A percentile compares a stretch with the other conserved stretches of the same genome.
Evolutionary conservation across 2,888 invertebrate species (phyloP).

Genomic region (Magallana nippona): DNA sequence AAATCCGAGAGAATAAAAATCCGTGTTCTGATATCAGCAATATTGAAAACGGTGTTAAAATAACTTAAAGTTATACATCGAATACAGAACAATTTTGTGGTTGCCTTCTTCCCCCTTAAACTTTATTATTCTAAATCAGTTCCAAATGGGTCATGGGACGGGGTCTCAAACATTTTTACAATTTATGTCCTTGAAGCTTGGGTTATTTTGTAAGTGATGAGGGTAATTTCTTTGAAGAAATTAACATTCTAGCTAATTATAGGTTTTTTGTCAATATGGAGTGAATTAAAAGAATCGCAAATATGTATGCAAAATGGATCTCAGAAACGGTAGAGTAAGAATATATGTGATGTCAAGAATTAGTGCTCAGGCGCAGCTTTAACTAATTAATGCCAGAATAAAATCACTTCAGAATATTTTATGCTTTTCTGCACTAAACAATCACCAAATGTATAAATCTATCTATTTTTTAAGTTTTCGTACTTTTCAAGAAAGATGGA

Average conservation of each 20-base stretch:
- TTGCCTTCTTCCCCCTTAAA: too few species aligned
- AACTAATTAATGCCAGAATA: not conserved
- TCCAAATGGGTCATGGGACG: not conserved
- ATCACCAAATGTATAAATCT: too few species aligned
- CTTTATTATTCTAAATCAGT: not conserved
- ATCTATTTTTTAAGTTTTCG: too few species aligned
- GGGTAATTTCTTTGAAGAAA: conserved; percentile 7
- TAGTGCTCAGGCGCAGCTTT: not conserved
- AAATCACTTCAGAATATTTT: not conserved
- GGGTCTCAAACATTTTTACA: not conserved
- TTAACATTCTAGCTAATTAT: not conserved
- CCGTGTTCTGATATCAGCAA: too few species aligned
- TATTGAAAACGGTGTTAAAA: too few species aligned
- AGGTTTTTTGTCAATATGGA: not conserved
- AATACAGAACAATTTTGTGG: too few species aligned
- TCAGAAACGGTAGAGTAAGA: not conserved
- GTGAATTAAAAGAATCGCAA: not conserved
- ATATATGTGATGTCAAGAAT: not conserved
- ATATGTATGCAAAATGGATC: not conserved
- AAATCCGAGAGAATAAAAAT: too few species aligned
- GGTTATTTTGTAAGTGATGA: not conserved
- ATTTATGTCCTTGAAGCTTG: not conserved
- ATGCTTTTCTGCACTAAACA: not conserved
- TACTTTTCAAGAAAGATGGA: too few species aligned
- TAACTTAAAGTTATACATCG: too few species aligned